These are phyloP conservation scores for Caenorhabditis wallacei DNA, from an alignment of 2,888 invertebrate species.

Conservation along the genomic window DNA sequence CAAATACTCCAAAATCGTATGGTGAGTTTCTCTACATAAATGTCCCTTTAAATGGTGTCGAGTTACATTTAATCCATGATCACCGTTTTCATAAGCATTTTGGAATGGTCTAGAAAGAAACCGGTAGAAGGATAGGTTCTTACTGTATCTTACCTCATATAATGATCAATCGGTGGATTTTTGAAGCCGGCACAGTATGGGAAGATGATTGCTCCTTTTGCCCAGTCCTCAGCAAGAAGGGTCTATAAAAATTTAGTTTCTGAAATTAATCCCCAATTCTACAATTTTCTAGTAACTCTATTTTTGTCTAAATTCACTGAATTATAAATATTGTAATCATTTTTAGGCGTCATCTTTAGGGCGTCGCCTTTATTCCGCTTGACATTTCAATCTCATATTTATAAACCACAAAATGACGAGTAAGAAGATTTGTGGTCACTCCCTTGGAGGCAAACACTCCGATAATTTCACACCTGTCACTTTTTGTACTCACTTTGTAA, in stretches of 20 bases:
- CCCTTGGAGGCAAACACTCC: not conserved
- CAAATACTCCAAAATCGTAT: constrained; percentile 66
- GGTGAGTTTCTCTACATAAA: constrained; percentile 67
- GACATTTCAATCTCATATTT: too few relatives aligned
- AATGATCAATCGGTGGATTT: constrained; percentile 72
- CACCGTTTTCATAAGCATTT: constrained; percentile 51
- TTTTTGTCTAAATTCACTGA: too few relatives aligned
- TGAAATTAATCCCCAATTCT: constrained; percentile 22
- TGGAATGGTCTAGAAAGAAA: constrained; percentile 54
- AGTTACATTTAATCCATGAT: constrained; percentile 42
- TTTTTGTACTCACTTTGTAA: constrained; percentile 44
- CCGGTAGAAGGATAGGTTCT: not conserved
- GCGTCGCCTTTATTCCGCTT: too few relatives aligned
- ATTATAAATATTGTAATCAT: too few relatives aligned
- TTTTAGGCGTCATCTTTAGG: too few relatives aligned
- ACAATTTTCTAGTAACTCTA: not conserved
- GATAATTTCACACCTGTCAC: not conserved
- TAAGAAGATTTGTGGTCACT: too few relatives aligned
- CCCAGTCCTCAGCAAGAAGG: constrained; percentile 76
- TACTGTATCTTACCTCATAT: constrained; percentile 70
- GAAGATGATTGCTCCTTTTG: constrained; percentile 73
- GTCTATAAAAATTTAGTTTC: constrained; percentile 36
- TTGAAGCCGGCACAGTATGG: constrained; percentile 73
- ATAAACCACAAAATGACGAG: too few relatives aligned
- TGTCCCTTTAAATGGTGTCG: constrained; percentile 47